A percentile compares a stretch with the other conserved stretches of the same genome.
Evolutionary conservation across 2,113 vertebrate genomes (phyloP).

Genomic region (Salvelinus sp.): DNA sequence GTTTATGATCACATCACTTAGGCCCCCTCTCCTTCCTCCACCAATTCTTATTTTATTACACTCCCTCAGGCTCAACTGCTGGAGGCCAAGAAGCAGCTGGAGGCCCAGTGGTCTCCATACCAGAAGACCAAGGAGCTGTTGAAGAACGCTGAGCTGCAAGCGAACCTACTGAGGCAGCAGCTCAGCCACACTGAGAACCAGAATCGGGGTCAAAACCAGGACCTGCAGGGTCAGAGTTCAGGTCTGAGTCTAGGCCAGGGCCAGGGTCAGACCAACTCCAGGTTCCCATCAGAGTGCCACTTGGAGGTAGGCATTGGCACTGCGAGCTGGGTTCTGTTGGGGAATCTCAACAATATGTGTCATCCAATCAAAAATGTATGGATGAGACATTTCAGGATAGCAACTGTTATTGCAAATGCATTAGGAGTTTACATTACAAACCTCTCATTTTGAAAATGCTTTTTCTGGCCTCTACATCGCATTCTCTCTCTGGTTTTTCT

Average conservation of each 20-base stretch:
- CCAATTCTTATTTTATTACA: no score
- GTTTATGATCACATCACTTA: no score
- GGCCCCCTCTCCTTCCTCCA: background rate
- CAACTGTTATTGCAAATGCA: no score
- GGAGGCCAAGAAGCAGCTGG: constrained; percentile 89
- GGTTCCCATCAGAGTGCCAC: constrained; percentile 46
- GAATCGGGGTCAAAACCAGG: constrained; percentile 36
- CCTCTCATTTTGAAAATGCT: no score
- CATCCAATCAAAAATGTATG: no score
- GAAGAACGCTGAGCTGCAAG: constrained; percentile 87
- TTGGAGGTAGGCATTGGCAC: background rate
- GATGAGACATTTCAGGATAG: no score
- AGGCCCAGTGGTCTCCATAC: constrained; percentile 84
- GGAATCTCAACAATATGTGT: no score
- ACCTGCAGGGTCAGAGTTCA: no score
- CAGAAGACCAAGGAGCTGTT: constrained; percentile 89
- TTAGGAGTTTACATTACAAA: no score
- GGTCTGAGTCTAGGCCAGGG: constrained; percentile 27
- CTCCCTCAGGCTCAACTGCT: constrained; percentile 82
- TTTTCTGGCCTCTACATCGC: no score
- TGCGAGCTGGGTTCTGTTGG: no score
- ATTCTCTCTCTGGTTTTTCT: no score
- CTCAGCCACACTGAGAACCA: constrained; percentile 77
- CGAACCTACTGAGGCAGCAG: constrained; percentile 79
- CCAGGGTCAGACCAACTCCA: background rate